Conservation (phyloP, 2,113 vertebrate genomes). For the Acanthochromis polyacanthus region DNA sequence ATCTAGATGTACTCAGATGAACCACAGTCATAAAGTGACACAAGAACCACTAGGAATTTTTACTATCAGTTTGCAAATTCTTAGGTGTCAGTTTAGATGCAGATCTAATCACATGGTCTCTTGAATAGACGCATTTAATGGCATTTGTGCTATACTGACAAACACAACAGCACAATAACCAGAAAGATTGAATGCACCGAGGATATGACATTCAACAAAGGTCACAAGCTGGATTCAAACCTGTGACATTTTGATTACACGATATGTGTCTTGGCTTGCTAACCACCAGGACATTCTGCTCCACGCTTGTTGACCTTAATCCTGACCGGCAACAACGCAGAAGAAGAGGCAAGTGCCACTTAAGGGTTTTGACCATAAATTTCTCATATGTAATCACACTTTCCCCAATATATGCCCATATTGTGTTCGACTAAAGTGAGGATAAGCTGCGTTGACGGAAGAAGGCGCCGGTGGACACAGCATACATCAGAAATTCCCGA, state of each 20-base stretch:
- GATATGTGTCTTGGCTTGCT: constrained; percentile 19
- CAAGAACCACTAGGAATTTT: background rate
- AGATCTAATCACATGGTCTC: background rate
- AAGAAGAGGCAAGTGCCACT: background rate
- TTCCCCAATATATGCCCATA: too few species aligned
- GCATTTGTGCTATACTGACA: constrained; percentile 9
- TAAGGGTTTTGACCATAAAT: constrained; percentile 25
- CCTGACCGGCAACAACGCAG: background rate
- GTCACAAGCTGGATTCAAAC: constrained; percentile 65
- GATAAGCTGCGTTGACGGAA: constrained; percentile 20
- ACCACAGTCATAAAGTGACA: background rate
- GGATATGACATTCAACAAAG: constrained; percentile 67
- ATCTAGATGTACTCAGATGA: background rate
- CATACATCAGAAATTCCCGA: constrained; percentile 55
- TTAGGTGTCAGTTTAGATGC: background rate
- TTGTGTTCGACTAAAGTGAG: background rate
- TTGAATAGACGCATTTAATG: constrained; percentile 20
- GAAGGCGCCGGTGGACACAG: constrained; percentile 26
- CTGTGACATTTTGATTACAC: constrained; percentile 64
- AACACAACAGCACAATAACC: constrained; percentile 8
- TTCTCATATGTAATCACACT: constrained; percentile 26
- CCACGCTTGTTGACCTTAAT: constrained; percentile 36
- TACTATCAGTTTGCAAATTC: background rate
- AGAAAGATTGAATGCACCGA: constrained; percentile 21
- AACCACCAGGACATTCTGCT: constrained; percentile 24